Conservation (phyloP, 1,140 invertebrate genomes). For the Melanaphis sacchari region DNA sequence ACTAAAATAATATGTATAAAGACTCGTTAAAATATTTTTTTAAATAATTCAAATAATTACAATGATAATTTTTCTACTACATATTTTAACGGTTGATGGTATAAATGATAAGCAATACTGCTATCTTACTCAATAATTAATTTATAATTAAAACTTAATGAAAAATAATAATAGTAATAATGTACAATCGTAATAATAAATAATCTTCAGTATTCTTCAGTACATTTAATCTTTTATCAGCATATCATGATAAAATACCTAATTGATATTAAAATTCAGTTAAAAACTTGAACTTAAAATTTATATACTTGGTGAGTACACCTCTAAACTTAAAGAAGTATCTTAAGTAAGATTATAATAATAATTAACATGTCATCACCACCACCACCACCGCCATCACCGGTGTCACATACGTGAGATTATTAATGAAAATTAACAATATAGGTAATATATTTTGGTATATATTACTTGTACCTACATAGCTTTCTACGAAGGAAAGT, state of each 20-base stretch:
- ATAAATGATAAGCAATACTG: background rate
- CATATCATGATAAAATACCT: background rate
- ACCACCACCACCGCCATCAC: background rate
- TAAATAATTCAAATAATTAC: background rate
- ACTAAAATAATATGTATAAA: background rate
- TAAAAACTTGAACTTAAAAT: background rate
- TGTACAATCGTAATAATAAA: background rate
- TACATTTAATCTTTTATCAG: background rate
- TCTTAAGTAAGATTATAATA: background rate
- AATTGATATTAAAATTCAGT: conserved; percentile 5
- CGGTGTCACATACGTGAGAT: background rate
- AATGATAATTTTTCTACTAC: background rate
- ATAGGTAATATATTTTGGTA: background rate
- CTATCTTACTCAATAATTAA: background rate
- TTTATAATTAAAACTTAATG: background rate
- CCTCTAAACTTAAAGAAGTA: background rate
- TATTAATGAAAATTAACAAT: conserved; percentile 12
- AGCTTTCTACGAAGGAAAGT: background rate
- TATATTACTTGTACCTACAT: background rate
- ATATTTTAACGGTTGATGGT: background rate
- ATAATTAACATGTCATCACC: background rate
- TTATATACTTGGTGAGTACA: background rate
- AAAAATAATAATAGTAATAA: background rate
- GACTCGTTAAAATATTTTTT: background rate
- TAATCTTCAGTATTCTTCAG: background rate